These are phyloP conservation scores for Drosophila equinoxialis DNA, from an alignment of 1,140 invertebrate species.

Conservation along the genomic window DNA sequence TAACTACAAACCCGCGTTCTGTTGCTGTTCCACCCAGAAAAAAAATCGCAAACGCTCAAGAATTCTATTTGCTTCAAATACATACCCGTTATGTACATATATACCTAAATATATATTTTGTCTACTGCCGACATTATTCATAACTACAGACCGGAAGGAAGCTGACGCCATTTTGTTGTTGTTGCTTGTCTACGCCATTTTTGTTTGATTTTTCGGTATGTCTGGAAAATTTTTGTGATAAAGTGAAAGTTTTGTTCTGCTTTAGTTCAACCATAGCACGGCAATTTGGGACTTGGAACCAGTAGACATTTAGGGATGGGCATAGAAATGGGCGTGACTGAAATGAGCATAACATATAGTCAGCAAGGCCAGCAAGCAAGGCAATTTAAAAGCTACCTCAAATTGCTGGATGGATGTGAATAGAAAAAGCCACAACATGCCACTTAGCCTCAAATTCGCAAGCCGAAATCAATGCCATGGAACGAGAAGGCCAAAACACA, in stretches of 20 bases:
- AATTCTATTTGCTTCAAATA: constrained; percentile 1
- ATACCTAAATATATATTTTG: neutral
- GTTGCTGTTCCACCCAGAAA: constrained; percentile 13
- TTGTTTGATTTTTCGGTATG: constrained; percentile 40
- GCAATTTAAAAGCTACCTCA: constrained; percentile 49
- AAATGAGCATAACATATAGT: constrained; percentile 8
- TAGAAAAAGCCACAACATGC: constrained; percentile 56
- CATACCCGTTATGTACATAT: too few species aligned
- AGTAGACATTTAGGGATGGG: constrained; percentile 12
- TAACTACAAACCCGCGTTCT: constrained; percentile 30
- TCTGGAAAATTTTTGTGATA: constrained; percentile 52
- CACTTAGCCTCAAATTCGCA: constrained; percentile 66
- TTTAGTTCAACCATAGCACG: constrained; percentile 15
- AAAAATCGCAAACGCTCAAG: neutral
- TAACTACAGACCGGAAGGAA: constrained; percentile 68
- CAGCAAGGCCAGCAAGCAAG: neutral
- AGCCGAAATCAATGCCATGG: constrained; percentile 37
- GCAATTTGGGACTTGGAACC: constrained; percentile 36
- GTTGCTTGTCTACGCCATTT: constrained; percentile 64
- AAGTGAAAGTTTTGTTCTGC: constrained; percentile 67
- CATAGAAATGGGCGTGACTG: constrained; percentile 39
- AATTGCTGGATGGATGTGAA: constrained; percentile 59
- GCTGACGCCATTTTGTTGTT: constrained; percentile 50
- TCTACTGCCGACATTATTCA: constrained; percentile 40
- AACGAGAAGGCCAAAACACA: constrained; percentile 35